phyloP scores from a whole-genome alignment of 2,888 invertebrate genomes.

The Argyra leucocephala region DNA sequence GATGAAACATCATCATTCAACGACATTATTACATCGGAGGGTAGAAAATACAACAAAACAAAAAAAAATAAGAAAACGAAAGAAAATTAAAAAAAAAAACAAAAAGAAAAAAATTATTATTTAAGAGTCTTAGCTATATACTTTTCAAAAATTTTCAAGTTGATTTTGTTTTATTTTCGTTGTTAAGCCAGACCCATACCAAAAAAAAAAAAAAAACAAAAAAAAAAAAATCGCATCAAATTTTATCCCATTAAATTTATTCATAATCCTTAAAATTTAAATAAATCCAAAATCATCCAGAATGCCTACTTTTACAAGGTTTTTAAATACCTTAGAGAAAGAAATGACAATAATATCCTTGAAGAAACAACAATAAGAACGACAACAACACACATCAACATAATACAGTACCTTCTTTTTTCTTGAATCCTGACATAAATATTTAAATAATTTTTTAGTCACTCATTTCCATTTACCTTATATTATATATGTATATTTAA shows the following conservation, averaged over 20 bases:
- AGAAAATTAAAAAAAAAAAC: background rate
- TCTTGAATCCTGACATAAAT: too few species aligned
- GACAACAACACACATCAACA: too few species aligned
- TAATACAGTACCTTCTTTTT: too few species aligned
- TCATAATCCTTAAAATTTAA: conserved; percentile 6
- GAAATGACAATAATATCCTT: background rate
- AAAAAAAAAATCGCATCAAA: background rate
- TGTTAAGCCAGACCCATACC: background rate
- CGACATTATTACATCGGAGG: too few species aligned
- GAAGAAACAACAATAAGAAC: too few species aligned
- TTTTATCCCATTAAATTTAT: conserved; percentile 1
- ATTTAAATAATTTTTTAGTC: too few species aligned
- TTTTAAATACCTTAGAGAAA: background rate
- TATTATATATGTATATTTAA: too few species aligned
- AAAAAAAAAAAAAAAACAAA: background rate
- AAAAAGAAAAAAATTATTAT: background rate
- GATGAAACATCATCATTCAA: too few species aligned
- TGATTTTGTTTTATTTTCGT: background rate
- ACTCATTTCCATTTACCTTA: too few species aligned
- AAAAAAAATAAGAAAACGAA: background rate
- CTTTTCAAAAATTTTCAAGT: too few species aligned
- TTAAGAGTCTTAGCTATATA: too few species aligned
- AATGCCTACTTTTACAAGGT: background rate
- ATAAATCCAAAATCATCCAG: background rate
- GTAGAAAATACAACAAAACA: background rate